Evolutionary conservation across 1,140 invertebrate genomes (phyloP), one percentile per base, ranked within the genome.

Genomic region (Polyergus mexicanus): DNA sequence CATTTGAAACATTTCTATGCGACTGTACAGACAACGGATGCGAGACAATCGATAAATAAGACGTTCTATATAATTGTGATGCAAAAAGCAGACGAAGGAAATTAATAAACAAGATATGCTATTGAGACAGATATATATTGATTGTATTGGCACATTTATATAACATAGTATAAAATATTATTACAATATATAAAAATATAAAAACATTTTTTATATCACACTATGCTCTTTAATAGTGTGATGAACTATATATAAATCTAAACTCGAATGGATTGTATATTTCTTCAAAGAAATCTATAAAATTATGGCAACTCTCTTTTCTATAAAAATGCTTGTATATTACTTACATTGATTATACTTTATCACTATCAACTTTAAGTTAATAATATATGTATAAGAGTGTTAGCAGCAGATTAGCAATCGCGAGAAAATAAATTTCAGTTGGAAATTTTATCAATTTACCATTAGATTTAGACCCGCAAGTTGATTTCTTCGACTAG

Each of bases 401-500:
- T 28, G 3, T 10, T 19, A 32, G 62, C 32, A 68, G 11, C 47
- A 51, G 47, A 51, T 51, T 3, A 51, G 16, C 16, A 19, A 32
- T 16, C 2, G 25, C 11, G 47, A 51, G 11, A 51, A 51, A 51
- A 51, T 32, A n/a, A 41, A 38, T 28, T 80, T 71, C 28, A 58
- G 16, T 25, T 8, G 44, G 13, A 66, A 54, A 51, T 4, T 58
- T 56, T 56, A 41, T 32, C 0, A 41, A 58, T 80, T 60, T 44
- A 2, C 2, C 35, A 41, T 80, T 47, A 47, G 35, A 78, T 75
- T 78, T 25, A 54, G 0, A 8, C 7, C 71, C 19, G 32, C 19
- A n/a, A 51, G 5, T 51, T 25, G 63, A 68, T 38, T 25, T 60
- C 7, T 58, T 62, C 38, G 78, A 81, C 78, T 83, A 74, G 78